Evolutionary conservation across 2,888 invertebrate genomes (phyloP).

Genomic region (Dolomedes plantarius): DNA sequence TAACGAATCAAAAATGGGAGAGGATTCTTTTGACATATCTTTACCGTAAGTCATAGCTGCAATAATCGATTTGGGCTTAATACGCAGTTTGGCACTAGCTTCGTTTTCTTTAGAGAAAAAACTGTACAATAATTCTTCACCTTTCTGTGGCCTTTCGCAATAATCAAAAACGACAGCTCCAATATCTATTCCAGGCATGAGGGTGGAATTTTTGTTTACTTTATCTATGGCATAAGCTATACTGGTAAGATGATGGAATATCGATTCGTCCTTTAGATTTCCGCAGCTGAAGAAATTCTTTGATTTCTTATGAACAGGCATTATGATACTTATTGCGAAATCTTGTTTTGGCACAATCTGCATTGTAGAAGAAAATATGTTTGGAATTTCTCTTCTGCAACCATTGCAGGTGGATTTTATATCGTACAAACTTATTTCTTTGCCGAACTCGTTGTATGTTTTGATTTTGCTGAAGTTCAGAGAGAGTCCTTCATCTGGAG

Average conservation of each 20-base stretch:
- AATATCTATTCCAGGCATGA: conserved; percentile 54
- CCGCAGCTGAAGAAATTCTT: conserved; percentile 76
- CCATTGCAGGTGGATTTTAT: conserved; percentile 50
- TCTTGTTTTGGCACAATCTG: conserved; percentile 74
- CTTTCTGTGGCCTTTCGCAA: conserved; percentile 75
- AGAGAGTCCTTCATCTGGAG: conserved; percentile 60
- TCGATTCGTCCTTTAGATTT: conserved; percentile 74
- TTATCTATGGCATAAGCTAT: conserved; percentile 77
- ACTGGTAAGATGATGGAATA: conserved; percentile 77
- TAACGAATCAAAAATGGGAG: conserved; percentile 75
- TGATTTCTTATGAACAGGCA: conserved; percentile 74
- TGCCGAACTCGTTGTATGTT: conserved; percentile 53
- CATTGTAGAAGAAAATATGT: conserved; percentile 73
- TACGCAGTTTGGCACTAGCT: conserved; percentile 45
- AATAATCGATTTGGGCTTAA: conserved; percentile 74
- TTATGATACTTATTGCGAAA: conserved; percentile 74
- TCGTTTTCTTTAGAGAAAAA: conserved; percentile 75
- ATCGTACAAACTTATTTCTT: conserved; percentile 60
- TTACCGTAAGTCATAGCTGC: conserved; percentile 76
- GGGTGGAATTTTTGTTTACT: conserved; percentile 75
- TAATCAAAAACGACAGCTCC: conserved; percentile 77
- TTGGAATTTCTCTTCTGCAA: conserved; percentile 21
- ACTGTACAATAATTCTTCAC: conserved; percentile 76
- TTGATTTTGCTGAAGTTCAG: conserved; percentile 58
- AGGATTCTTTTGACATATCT: conserved; percentile 75